Base-by-base conservation (phyloP, 2,888 invertebrate genomes). In the Zaprionus obscuricornis region DNA sequence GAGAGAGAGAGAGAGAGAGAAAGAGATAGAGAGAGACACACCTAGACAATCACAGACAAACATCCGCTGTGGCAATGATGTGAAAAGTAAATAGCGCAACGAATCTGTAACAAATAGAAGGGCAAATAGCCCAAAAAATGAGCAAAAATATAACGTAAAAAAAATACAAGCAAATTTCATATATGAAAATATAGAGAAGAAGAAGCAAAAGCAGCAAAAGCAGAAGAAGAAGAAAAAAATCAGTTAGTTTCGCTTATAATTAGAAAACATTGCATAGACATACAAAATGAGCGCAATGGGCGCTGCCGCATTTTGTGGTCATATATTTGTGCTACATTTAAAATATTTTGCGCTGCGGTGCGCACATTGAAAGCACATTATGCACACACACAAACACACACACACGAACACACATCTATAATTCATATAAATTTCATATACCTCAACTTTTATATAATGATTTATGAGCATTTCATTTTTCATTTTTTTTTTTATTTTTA, bases 31-130 rank as follows among this genome's bases (percentile, higher is more conserved):
- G n/a, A n/a, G n/a, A n/a, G n/a, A n/a, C n/a, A n/a, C n/a, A n/a
- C n/a, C n/a, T n/a, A n/a, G n/a, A n/a, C n/a, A n/a, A n/a, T n/a
- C 14, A 22, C 10, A 33, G 7, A 11, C 56, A 46, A 34, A 56
- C 18, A 43, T 10, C 29, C 11, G 13, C 5, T 22, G 22, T 33
- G 46, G 14, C 26, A 46, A 46, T 59, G 46, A 5, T 22, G 22
- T 26, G 52, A 58, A 50, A 34, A 52, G 65, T 39, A 54, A 58
- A 59, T 36, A 43, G 22, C 66, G 17, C 58, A 26, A 17, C 58
- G 36, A 66, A 59, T 65, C 50, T 68, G 68, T 65, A 40, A 46
- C 68, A 70, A 63, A 71, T 55, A 42, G 33, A 65, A 58, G 58
- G 46, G 52, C 31, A 50, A 24, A 24, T n/a, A 17, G 22, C 6